phyloP scores from a whole-genome alignment of 2,888 invertebrate genomes.

The Terebella lapidaria region DNA sequence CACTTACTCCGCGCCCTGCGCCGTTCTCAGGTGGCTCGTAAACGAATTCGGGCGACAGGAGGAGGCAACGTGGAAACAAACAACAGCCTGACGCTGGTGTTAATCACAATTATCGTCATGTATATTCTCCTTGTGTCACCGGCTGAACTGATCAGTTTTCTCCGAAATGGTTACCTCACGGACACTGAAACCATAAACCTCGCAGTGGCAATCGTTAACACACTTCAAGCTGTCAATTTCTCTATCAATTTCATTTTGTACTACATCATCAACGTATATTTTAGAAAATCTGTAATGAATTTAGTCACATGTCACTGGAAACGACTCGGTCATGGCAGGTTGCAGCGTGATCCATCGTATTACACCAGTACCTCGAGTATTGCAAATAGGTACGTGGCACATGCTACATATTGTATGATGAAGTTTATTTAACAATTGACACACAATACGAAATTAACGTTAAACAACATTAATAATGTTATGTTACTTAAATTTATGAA shows the following conservation, averaged over 20 bases:
- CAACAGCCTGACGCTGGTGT: constrained; percentile 36
- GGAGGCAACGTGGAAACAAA: constrained; percentile 25
- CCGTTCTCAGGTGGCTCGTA: constrained; percentile 9
- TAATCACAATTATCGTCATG: constrained; percentile 41
- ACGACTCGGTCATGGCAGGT: too few species aligned
- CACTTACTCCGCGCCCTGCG: constrained; percentile 33
- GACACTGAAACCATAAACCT: neutral
- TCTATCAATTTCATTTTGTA: neutral
- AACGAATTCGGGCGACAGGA: constrained; percentile 26
- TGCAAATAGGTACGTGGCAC: too few species aligned
- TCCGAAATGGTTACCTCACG: neutral
- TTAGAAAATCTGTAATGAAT: too few species aligned
- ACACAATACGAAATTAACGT: too few species aligned
- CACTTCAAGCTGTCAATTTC: neutral
- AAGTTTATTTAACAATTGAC: too few species aligned
- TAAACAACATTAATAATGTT: too few species aligned
- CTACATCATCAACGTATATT: neutral
- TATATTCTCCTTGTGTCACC: constrained; percentile 46
- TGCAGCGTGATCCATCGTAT: too few species aligned
- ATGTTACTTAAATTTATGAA: too few species aligned
- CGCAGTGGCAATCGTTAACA: neutral
- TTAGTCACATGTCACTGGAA: too few species aligned
- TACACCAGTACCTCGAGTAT: too few species aligned
- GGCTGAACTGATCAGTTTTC: constrained; percentile 28
- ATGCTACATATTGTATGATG: too few species aligned